Evolutionary conservation across 2,888 invertebrate species (phyloP), one percentile per base, ranked within the genome.

Genomic region (Microdon myrmicae): DNA sequence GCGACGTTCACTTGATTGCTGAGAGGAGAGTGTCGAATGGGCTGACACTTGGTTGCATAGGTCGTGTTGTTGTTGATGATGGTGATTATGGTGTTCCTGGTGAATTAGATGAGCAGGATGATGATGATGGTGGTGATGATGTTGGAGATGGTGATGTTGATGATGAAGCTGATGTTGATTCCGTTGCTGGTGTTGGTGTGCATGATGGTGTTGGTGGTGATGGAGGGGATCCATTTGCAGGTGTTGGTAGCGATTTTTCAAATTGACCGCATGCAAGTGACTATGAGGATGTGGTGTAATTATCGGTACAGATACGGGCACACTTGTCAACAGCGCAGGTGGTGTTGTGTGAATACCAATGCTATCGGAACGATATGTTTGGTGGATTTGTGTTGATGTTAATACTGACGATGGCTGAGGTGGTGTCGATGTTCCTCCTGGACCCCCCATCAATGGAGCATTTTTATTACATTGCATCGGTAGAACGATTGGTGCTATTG

Each of bases 271-370:
- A 22, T 51, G 61, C 41, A 51, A 55, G 47, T 55, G 66, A 49
- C 37, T 64, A 49, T 66, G 64, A 59, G 59, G 66, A 66, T 70
- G 71, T 68, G 71, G 70, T 68, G 71, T 69, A 69, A 69, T 67
- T 54, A 74, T 71, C 68, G 74, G 73, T 68, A 75, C 71, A 56
- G 74, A 69, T 67, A 70, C 70, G 70, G 72, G 73, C 70, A 71
- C 73, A 72, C 59, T 68, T 49, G 71, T 67, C 71, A 68, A 58
- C 56, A 70, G 67, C 68, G 70, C 44, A 54, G 68, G 64, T 66
- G 71, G 68, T 45, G 51, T 60, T 64, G 60, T 66, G 58, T 54
- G 68, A 59, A 58, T 60, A 67, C 51, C 56, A 54, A 47, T 59
- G 49, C 44, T 58, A 12, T 58, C 48, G 2, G 44, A 48, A 22